Evolutionary conservation across 2,797 vertebrate species (phyloP), one percentile per base, ranked within the genome.

Genomic region (Rhabdomys pumilio): DNA sequence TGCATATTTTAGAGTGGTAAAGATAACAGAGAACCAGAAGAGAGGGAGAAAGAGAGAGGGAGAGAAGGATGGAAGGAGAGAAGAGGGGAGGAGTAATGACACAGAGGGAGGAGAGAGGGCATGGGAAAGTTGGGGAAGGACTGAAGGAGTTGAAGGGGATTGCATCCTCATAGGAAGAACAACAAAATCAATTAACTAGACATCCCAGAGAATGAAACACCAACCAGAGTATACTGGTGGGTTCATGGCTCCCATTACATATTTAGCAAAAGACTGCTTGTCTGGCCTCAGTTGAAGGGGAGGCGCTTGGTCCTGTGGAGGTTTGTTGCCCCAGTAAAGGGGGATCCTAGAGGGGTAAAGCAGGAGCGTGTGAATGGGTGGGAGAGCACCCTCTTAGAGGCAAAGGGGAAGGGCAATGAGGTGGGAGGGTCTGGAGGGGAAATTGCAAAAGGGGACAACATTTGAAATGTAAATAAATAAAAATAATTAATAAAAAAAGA

Each of bases 1-100:
- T 89, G 29, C 91, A 7, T 82, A 17, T 96, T 92, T 94, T 96
- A 34, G 6, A 61, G 29, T 86, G 11, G 67, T 77, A 97, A 38
- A 41, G 24, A 85, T 84, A 81, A 38, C 24, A 81, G 44, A 80
- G 14, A 50, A 61, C 22, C 20, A n/a, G 19, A 1, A 24, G 50
- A 24, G 6, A 34, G 19, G 24, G 12, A 11, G 50, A 63, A 11
- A 14, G 24, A 14, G 29, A 26, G 15, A 31, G 44, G 19, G 31
- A 53, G 38, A 79, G 29, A 41, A 44, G 44, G 44, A 44, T 44
- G 44, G 44, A 55, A 9, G 26, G 24, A 31, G 13, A 24, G 41
- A 24, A 55, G 7, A 12, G 10, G 6, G 20, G 22, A 13, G 50
- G n/a, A 6, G 41, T 22, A 24, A 29, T 31, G 7, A 4, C 12